These are phyloP conservation scores for Spatulosminthurus flaviceps DNA, from an alignment of 2,888 invertebrate genomes.

Conservation along the genomic window DNA sequence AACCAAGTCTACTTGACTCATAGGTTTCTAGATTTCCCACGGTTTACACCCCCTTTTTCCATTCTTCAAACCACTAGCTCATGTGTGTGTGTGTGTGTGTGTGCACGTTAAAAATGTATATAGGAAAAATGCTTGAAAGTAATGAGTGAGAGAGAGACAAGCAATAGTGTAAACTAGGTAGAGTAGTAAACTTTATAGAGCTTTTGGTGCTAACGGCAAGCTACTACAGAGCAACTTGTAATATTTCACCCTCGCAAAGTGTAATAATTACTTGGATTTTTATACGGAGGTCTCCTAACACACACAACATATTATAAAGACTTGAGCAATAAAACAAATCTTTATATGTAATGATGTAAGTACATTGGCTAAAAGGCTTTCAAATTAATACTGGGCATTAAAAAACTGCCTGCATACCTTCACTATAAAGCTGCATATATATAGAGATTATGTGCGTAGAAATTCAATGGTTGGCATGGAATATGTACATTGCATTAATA, in stretches of 20 bases:
- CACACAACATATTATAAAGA: not conserved
- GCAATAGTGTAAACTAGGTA: constrained; percentile 33
- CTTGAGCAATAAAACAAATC: not conserved
- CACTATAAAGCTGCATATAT: too few species aligned
- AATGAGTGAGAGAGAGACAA: not conserved
- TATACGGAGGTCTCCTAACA: not conserved
- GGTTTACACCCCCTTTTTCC: constrained; percentile 31
- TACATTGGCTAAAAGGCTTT: too few species aligned
- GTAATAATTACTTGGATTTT: not conserved
- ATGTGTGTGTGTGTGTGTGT: not conserved
- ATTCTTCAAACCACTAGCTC: not conserved
- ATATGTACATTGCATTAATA: too few species aligned
- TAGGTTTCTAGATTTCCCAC: constrained; percentile 30
- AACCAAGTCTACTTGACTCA: constrained; percentile 14
- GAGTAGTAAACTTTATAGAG: constrained; percentile 31
- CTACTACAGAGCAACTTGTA: not conserved
- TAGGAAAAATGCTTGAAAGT: too few species aligned
- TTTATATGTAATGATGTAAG: not conserved
- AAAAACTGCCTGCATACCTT: too few species aligned
- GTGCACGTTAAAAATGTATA: too few species aligned
- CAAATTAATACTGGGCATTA: too few species aligned
- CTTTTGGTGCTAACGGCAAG: not conserved
- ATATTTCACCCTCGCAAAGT: constrained; percentile 23
- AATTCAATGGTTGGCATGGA: too few species aligned
- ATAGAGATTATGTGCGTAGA: too few species aligned